Conservation (phyloP, 2,797 vertebrate species). For the Mus caroli region DNA sequence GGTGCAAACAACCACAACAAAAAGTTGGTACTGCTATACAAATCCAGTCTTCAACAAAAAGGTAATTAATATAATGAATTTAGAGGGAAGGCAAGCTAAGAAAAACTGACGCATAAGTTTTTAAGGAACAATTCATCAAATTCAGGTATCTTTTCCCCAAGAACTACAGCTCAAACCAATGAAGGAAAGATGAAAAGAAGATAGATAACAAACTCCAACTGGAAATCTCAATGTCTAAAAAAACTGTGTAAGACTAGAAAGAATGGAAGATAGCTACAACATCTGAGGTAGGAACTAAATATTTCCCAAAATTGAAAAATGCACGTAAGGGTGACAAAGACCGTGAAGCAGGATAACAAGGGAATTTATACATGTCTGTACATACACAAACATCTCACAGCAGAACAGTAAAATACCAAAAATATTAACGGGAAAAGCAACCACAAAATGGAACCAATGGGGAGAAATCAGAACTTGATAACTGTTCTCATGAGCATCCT, state of each 20-base stretch:
- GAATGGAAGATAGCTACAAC: background rate
- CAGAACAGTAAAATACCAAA: background rate
- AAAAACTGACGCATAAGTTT: background rate
- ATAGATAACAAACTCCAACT: background rate
- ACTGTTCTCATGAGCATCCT: background rate
- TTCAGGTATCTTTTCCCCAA: background rate
- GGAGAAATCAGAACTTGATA: background rate
- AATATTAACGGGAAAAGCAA: background rate
- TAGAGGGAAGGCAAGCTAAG: background rate
- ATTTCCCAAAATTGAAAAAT: background rate
- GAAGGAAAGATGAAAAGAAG: conserved; percentile 4
- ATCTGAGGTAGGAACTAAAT: background rate
- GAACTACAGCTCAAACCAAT: background rate
- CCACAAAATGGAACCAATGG: background rate
- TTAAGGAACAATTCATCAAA: background rate
- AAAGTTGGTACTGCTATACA: background rate
- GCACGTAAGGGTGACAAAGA: background rate
- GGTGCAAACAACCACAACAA: background rate
- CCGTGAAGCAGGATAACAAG: background rate
- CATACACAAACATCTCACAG: background rate
- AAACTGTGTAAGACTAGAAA: background rate
- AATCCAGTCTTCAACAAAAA: conserved; percentile 16
- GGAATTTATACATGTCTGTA: background rate
- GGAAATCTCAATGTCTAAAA: conserved; percentile 7
- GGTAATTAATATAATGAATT: background rate